Base-by-base conservation (phyloP, 2,888 invertebrate species). In the Ornithoptera alexandrae region DNA sequence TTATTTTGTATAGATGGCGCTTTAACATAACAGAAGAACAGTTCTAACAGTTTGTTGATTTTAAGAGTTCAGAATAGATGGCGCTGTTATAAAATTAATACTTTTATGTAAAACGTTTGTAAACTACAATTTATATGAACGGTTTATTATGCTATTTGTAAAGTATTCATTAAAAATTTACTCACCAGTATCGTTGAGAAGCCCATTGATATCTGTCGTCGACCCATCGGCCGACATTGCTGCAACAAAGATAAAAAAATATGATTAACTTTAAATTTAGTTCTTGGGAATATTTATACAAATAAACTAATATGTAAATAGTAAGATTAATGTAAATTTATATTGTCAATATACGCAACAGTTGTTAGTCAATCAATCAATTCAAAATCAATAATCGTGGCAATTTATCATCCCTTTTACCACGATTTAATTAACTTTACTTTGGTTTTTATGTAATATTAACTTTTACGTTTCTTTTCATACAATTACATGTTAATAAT, bases 181-280 rank as follows among this genome's bases (percentile, higher is more conserved):
- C 89, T 90, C 81, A 94, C 94, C 94, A 75, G 94, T 94, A 82
- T 94, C 94, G 85, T 94, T 94, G 88, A 94, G 93, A 76, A 94
- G 86, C 75, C 93, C 93, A 84, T 93, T 94, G 83, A 94, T 93
- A 80, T 94, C 94, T 84, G 94, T 94, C 84, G 93, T 93, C 87
- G 93, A 92, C 87, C 93, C 94, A 88, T 94, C 94, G 85, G 93
- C 93, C 89, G 94, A 94, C 93, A 94, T 94, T 80, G 93, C 94
- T 94, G 91, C 69, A 94, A 94, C 85, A 90, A 91, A 82, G 62
- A 77, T 81, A 78, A 71, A 70, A 20, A 57, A 18, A 60, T 36
- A 22, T 56, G 53, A 58, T 18, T 12, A 58, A 8, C 4, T 20
- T 58, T 22, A 7, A 58, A 10, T 58, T 58, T 22, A 58, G 7